Base-by-base conservation (phyloP, 1,140 invertebrate genomes). In the Macrobrachium rosenbergii region DNA sequence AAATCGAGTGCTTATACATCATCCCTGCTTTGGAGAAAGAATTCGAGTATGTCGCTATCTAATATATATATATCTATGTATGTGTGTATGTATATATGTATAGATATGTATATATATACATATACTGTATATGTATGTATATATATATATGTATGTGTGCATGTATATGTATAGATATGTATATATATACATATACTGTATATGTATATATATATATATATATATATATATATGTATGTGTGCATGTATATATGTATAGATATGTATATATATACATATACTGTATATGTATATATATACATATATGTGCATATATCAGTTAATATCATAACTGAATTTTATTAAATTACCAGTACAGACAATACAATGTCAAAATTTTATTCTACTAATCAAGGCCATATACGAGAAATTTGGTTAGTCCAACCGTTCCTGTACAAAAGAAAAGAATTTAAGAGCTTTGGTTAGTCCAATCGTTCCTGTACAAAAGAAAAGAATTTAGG, bases 191-290 rank as follows among this genome's bases (percentile, higher is more conserved):
- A 64, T 17, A 17, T 19, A 64, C 37, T 52, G 6, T 76, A 76
- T 76, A 76, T 76, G 37, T 76, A 52, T 76, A 76, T 76, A 76
- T 76, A 76, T 76, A 76, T 76, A 76, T 76, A 76, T 76, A 76
- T 37, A 76, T 76, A 28, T 76, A 76, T 76, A 76, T 76, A 76
- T 76, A 76, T 64, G 5, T 17, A 17, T 19, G 5, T 19, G 2
- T 75, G 5, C 2, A n/a, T 14, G 43, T 78, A n/a, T 45, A n/a
- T 76, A 76, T 52, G 6, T 76, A 76, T 76, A 76, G 7, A 76
- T 76, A 76, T 76, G 37, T 76, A 52, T 76, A 76, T 76, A 76
- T 76, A 76, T 76, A 76, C 37, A 76, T 76, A 76, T 76, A 52
- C 1, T 76, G 37, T 76, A 76, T 76, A 76, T 37, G 37, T 76